phyloP scores from a whole-genome alignment of 1,140 invertebrate species.

The Onthophagus taurus region DNA sequence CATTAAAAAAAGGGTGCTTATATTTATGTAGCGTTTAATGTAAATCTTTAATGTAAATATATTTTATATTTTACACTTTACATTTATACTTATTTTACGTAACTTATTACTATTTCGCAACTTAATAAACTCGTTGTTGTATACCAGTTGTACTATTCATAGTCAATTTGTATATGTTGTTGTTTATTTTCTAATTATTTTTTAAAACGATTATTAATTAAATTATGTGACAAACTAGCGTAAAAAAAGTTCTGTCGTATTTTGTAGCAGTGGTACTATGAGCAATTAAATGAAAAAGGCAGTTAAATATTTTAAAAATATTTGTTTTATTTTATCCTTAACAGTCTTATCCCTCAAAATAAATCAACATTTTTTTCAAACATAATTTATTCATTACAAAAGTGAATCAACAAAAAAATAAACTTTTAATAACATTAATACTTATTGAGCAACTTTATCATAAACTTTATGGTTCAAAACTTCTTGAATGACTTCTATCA shows the following conservation, averaged over 20 bases:
- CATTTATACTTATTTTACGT: neutral
- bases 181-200: conserved; percentile 10
- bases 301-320: too few species aligned
- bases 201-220: conserved; percentile 10
- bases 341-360: too few species aligned
- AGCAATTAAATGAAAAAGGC: too few species aligned
- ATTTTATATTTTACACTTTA: neutral
- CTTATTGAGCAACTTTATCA: too few species aligned
- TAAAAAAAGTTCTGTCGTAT: conserved; percentile 13
- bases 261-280: conserved; percentile 33
- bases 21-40: conserved; percentile 1
- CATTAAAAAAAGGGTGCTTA: conserved; percentile 3
- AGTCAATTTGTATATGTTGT: conserved; percentile 8
- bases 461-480: too few species aligned
- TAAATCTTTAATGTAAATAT: conserved; percentile 26
- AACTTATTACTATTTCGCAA: neutral
- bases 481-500: too few species aligned
- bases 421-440: too few species aligned
- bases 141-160: conserved; percentile 6
- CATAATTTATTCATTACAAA: too few species aligned
- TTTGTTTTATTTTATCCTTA: too few species aligned
- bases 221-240: conserved; percentile 10
- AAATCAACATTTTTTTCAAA: too few species aligned
- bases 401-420: too few species aligned
- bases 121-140: conserved; percentile 3